Conservation (phyloP, 2,797 vertebrate genomes). For the Pangasius mekongensis region DNA sequence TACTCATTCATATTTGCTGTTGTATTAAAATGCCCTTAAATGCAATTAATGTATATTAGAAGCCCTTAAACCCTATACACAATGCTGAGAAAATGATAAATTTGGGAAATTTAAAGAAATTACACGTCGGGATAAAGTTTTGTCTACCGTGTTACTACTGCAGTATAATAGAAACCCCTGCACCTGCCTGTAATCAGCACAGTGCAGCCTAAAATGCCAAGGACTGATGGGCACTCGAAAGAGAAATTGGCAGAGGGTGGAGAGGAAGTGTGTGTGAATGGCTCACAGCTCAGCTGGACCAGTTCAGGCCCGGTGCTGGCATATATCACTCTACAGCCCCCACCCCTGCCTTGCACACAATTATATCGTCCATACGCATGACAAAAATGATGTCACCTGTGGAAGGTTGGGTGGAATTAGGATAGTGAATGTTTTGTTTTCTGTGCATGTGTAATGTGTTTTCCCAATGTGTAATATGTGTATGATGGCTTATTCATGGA, state of each 20-base stretch:
- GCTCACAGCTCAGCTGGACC: conserved; percentile 71
- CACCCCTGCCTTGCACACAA: conserved; percentile 39
- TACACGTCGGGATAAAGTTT: neutral
- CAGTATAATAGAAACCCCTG: neutral
- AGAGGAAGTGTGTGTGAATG: conserved; percentile 58
- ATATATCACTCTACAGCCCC: conserved; percentile 59
- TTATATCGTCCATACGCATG: conserved; percentile 24
- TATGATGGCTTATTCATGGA: conserved; percentile 14
- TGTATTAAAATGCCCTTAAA: neutral
- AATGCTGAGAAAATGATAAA: neutral
- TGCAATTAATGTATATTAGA: neutral
- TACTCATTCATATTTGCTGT: neutral
- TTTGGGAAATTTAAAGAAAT: neutral
- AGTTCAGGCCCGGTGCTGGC: conserved; percentile 57
- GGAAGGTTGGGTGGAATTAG: conserved; percentile 28
- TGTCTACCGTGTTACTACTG: neutral
- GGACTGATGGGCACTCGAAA: conserved; percentile 36
- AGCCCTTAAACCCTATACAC: neutral
- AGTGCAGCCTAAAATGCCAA: neutral
- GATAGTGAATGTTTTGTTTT: conserved; percentile 2
- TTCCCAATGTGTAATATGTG: conserved; percentile 31
- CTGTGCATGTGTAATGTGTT: conserved; percentile 21
- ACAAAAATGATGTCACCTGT: conserved; percentile 42
- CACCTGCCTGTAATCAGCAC: conserved; percentile 18
- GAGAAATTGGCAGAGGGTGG: conserved; percentile 34